Percentiles rank a stretch among this genome's conserved stretches.
Conservation (phyloP, 2,797 vertebrate species). For the Poeciliopsis presidionis region DNA sequence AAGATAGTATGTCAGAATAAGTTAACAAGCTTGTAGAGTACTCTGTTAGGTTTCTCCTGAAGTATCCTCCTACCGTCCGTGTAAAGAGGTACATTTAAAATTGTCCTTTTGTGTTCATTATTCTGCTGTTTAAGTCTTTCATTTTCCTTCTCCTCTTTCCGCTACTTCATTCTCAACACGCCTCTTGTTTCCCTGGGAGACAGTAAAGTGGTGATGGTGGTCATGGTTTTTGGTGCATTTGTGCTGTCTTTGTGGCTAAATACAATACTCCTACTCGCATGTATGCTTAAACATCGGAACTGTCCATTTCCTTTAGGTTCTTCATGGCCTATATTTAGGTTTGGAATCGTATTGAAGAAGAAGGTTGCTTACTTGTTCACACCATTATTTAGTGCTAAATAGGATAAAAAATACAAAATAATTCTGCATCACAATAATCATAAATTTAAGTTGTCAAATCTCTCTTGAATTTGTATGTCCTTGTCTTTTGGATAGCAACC, state of each 20-base stretch:
- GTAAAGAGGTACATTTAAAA: slow-evolving; percentile 25
- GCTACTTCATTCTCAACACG: slow-evolving; percentile 52
- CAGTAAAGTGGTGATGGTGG: slow-evolving; percentile 57
- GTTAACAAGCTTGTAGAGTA: background rate
- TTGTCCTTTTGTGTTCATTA: slow-evolving; percentile 43
- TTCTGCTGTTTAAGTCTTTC: slow-evolving; percentile 26
- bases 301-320: slow-evolving; percentile 40
- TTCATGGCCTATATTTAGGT: slow-evolving; percentile 62
- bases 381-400: slow-evolving; percentile 46
- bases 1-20: background rate
- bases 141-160: slow-evolving; percentile 24
- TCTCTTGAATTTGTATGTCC: background rate
- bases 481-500: slow-evolving; percentile 17
- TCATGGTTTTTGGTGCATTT: slow-evolving; percentile 40
- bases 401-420: slow-evolving; percentile 67
- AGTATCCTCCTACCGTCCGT: slow-evolving; percentile 22
- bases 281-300: slow-evolving; percentile 19
- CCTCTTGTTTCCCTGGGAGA: slow-evolving; percentile 77
- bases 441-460: slow-evolving; percentile 26
- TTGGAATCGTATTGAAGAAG: slow-evolving; percentile 26
- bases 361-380: slow-evolving; percentile 47
- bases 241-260: slow-evolving; percentile 52
- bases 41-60: background rate
- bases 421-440: slow-evolving; percentile 40
- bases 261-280: slow-evolving; percentile 29